A percentile compares a stretch with the other conserved stretches of the same genome.
Conservation (phyloP, 2,113 vertebrate species). For the Varanus komodoensis region DNA sequence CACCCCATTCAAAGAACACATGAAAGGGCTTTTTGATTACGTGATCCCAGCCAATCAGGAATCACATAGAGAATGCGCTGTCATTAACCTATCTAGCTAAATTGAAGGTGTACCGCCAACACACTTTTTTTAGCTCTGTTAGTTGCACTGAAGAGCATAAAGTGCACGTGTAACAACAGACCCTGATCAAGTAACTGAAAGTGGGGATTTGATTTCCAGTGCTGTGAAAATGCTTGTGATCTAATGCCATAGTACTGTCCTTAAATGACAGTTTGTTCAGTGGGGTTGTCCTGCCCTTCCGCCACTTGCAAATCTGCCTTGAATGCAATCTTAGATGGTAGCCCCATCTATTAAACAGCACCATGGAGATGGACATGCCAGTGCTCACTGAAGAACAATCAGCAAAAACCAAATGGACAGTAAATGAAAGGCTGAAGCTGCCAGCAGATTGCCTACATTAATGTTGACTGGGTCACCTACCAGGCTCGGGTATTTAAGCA, state of each 20-base stretch:
- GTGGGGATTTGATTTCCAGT: neutral
- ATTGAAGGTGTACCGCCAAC: neutral
- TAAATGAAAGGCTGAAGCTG: constrained; percentile 65
- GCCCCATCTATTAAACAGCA: constrained; percentile 67
- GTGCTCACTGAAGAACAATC: constrained; percentile 42
- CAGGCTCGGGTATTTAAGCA: constrained; percentile 38
- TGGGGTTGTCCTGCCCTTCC: no score
- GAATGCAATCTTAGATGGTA: constrained; percentile 53
- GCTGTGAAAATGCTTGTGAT: neutral
- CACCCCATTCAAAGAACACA: neutral
- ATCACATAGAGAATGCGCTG: neutral
- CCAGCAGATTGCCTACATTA: constrained; percentile 63
- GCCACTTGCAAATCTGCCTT: constrained; percentile 17
- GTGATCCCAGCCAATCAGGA: neutral
- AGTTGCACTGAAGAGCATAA: neutral
- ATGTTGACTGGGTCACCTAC: constrained; percentile 50
- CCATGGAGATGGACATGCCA: constrained; percentile 74
- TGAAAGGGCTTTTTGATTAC: neutral
- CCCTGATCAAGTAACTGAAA: neutral
- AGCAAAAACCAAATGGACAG: constrained; percentile 62
- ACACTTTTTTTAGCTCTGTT: neutral
- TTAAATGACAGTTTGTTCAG: neutral
- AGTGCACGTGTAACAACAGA: neutral
- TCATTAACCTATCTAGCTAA: neutral
- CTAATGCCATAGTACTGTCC: neutral